Evolutionary conservation across 2,797 vertebrate species (phyloP).

Genomic region (Pipistrellus pygmaeus): DNA sequence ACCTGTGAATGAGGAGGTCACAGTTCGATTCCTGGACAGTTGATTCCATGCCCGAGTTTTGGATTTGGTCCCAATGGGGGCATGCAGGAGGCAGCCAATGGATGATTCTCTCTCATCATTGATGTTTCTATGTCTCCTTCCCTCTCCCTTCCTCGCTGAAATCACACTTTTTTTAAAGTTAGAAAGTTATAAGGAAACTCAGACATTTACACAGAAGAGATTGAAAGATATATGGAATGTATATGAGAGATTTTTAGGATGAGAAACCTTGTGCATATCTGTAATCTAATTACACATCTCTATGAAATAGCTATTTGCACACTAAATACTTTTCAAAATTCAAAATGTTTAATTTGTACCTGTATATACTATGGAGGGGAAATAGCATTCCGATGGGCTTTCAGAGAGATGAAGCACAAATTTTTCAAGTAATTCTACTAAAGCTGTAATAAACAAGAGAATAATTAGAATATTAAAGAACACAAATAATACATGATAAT

Average conservation of each 20-base stretch:
- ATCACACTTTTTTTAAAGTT: neutral
- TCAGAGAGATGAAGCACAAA: constrained; percentile 91
- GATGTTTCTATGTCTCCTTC: too few species aligned
- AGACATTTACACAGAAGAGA: neutral
- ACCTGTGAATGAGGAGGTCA: too few species aligned
- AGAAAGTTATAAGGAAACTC: neutral
- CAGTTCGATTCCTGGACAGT: too few species aligned
- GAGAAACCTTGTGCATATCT: neutral
- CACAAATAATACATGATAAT: constrained; percentile 40
- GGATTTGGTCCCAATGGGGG: too few species aligned
- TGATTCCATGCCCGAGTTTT: too few species aligned
- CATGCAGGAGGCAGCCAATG: too few species aligned
- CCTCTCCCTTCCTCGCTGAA: too few species aligned
- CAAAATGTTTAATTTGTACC: constrained; percentile 88
- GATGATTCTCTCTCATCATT: too few species aligned
- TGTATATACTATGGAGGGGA: constrained; percentile 89
- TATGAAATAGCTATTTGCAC: neutral
- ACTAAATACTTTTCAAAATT: constrained; percentile 13
- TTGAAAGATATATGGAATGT: neutral
- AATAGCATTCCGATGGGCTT: constrained; percentile 90
- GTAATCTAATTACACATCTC: neutral
- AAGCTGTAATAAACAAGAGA: constrained; percentile 88
- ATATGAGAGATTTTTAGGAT: neutral
- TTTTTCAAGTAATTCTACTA: constrained; percentile 93
- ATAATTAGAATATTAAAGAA: constrained; percentile 77